A percentile compares a stretch with the other conserved stretches of the same genome.
phyloP scores from a whole-genome alignment of 1,140 invertebrate species.

The Calephelis virginiensis region DNA sequence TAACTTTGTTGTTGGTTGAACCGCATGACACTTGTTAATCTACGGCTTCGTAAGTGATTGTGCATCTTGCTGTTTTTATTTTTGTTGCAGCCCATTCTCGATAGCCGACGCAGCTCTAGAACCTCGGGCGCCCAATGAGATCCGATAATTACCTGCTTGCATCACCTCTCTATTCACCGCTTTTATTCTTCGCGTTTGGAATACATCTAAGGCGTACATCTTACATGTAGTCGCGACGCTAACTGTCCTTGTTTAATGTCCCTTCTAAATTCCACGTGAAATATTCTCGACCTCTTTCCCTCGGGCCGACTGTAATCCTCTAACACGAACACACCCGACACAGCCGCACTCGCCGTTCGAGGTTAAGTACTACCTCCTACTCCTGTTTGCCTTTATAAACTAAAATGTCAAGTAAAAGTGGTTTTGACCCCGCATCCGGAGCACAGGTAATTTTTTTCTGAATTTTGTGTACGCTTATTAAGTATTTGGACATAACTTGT shows the following conservation, averaged over 20 bases:
- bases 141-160: slow-evolving; percentile 32
- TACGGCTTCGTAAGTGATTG: slow-evolving; percentile 61
- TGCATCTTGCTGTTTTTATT: slow-evolving; percentile 72
- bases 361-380: slow-evolving; percentile 22
- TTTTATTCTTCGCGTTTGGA: background rate
- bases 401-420: slow-evolving; percentile 34
- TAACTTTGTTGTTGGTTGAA: slow-evolving; percentile 28
- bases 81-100: slow-evolving; percentile 70
- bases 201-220: background rate
- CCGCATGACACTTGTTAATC: slow-evolving; percentile 43
- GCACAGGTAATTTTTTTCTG: slow-evolving; percentile 58
- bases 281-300: background rate
- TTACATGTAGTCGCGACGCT: background rate
- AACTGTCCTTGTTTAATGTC: too few relatives aligned
- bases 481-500: slow-evolving; percentile 24
- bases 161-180: slow-evolving; percentile 21
- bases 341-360: background rate
- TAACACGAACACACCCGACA: background rate
- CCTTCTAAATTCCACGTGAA: too few relatives aligned
- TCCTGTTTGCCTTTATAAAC: slow-evolving; percentile 26
- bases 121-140: slow-evolving; percentile 52
- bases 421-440: slow-evolving; percentile 50
- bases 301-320: background rate
- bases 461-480: slow-evolving; percentile 26
- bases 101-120: slow-evolving; percentile 64